Evolutionary conservation across 2,113 vertebrate genomes (phyloP).

Genomic region (Bombycilla garrulus): DNA sequence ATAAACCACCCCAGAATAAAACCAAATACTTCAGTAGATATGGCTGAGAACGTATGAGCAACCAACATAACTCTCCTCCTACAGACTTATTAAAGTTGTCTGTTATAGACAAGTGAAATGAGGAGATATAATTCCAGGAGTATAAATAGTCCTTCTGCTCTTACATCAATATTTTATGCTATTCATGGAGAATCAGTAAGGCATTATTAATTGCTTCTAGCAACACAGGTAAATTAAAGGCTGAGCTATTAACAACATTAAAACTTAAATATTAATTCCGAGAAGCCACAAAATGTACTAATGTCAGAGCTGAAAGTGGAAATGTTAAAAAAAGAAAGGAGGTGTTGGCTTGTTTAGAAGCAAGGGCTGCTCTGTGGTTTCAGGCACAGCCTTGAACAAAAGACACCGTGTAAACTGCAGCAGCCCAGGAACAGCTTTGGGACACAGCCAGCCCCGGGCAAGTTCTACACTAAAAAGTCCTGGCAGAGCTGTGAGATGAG

Average conservation of each 20-base stretch:
- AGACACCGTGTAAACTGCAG: background rate
- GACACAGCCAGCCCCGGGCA: background rate
- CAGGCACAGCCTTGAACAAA: background rate
- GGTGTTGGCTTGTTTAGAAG: background rate
- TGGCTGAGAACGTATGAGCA: background rate
- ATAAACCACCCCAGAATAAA: background rate
- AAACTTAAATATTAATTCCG: conserved; percentile 55
- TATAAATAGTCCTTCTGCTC: conserved; percentile 61
- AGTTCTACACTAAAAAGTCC: background rate
- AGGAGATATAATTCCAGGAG: conserved; percentile 25
- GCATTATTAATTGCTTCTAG: conserved; percentile 59
- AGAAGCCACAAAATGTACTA: conserved; percentile 15
- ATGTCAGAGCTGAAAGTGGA: conserved; percentile 7
- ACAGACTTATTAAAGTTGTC: conserved; percentile 26
- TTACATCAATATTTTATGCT: conserved; percentile 61
- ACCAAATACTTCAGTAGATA: background rate
- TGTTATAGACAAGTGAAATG: background rate
- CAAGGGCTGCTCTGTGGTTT: background rate
- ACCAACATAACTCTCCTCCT: background rate
- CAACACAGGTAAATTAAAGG: conserved; percentile 50
- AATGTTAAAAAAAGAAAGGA: background rate
- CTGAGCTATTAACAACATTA: conserved; percentile 48
- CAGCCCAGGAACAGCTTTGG: background rate
- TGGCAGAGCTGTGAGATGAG: background rate
- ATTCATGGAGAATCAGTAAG: conserved; percentile 25